These are phyloP conservation scores for Orthonychiurus folsomi DNA, from an alignment of 2,888 invertebrate species.

Conservation along the genomic window DNA sequence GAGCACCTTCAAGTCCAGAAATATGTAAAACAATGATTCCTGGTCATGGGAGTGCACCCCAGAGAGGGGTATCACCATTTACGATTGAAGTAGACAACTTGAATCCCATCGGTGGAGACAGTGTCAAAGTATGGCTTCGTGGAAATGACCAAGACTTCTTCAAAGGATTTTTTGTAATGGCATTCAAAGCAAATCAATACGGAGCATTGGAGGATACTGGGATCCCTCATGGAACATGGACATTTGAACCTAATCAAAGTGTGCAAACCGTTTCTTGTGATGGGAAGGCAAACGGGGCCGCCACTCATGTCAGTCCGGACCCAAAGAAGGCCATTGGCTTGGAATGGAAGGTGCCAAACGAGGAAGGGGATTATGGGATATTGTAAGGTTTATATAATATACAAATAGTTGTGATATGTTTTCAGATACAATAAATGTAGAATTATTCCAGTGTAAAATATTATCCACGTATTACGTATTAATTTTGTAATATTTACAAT, in stretches of 20 bases:
- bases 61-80: conserved; percentile 1
- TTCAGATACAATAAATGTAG: background rate
- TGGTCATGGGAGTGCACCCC: background rate
- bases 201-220: background rate
- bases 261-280: background rate
- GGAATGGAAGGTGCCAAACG: conserved; percentile 9
- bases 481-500: conserved; percentile 33
- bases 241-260: background rate
- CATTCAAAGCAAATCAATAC: background rate
- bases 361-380: conserved; percentile 14
- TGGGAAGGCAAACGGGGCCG: background rate
- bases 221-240: background rate
- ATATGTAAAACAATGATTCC: conserved; percentile 8
- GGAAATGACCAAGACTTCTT: background rate
- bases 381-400: conserved; percentile 14
- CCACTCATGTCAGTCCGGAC: background rate
- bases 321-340: background rate
- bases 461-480: too few species aligned
- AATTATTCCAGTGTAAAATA: too few species aligned
- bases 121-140: background rate
- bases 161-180: conserved; percentile 12
- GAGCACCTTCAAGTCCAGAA: conserved; percentile 1
- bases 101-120: conserved; percentile 4
- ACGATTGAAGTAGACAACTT: background rate
- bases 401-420: background rate